Conservation (phyloP, 2,113 vertebrate species). For the Chaetorhynchus papuensis region DNA sequence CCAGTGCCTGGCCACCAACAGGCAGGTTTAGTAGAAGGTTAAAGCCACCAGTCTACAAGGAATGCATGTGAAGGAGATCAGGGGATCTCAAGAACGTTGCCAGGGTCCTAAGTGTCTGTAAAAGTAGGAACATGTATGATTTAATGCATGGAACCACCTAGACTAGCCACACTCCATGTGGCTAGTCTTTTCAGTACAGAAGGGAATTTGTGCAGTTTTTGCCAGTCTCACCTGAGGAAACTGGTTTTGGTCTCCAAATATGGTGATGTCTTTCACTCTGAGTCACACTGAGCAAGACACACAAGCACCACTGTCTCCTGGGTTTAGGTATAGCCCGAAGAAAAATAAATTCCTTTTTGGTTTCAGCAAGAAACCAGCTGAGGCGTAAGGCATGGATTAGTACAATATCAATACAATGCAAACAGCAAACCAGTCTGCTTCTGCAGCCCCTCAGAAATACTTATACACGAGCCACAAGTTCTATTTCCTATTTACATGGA, state of each 20-base stretch:
- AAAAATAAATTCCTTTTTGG: not conserved
- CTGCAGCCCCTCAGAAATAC: not conserved
- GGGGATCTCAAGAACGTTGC: not conserved
- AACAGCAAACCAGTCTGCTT: not conserved
- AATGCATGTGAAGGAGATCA: not conserved
- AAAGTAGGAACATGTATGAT: not conserved
- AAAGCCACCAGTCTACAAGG: not conserved
- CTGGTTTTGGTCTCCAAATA: not conserved
- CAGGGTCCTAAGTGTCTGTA: not conserved
- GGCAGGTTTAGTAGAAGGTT: not conserved
- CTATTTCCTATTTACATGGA: not conserved
- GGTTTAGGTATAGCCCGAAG: not conserved
- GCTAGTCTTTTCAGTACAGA: not conserved
- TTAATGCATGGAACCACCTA: not conserved
- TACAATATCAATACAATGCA: not conserved
- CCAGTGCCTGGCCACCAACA: not conserved
- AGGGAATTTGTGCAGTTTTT: not conserved
- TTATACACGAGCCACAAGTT: not conserved
- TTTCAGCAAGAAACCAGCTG: not conserved
- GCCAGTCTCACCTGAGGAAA: not conserved
- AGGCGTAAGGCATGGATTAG: not conserved
- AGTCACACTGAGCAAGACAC: not conserved
- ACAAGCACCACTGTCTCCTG: not conserved
- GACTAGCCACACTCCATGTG: not conserved
- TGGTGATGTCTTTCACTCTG: not conserved